Evolutionary conservation across 2,888 invertebrate species (phyloP).

Genomic region (Choreutis nemorana): DNA sequence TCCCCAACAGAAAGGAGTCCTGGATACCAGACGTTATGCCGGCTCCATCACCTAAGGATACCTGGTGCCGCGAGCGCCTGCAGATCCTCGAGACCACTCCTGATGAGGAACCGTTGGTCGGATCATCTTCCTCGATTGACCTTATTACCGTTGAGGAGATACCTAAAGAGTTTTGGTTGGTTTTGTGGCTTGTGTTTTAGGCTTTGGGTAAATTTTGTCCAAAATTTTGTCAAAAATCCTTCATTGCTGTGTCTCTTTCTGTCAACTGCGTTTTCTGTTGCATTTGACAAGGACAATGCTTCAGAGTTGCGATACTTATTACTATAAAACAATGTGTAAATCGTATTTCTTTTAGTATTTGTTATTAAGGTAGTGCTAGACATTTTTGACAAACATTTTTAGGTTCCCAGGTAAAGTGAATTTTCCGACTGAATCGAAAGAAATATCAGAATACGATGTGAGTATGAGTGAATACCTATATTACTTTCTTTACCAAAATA

Average conservation of each 20-base stretch:
- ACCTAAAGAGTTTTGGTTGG: slow-evolving; percentile 38
- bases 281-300: neutral
- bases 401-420: slow-evolving; percentile 52
- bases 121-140: slow-evolving; percentile 31
- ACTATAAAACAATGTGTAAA: too few species aligned
- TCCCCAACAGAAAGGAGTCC: slow-evolving; percentile 41
- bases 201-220: neutral
- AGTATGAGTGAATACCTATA: slow-evolving; percentile 1
- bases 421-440: slow-evolving; percentile 13
- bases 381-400: too few species aligned
- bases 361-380: too few species aligned
- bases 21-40: slow-evolving; percentile 47
- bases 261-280: too few species aligned
- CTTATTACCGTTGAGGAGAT: slow-evolving; percentile 34
- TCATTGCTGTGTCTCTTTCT: too few species aligned
- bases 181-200: neutral
- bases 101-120: slow-evolving; percentile 26
- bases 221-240: too few species aligned
- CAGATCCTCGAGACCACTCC: slow-evolving; percentile 24
- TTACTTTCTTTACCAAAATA: neutral
- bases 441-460: slow-evolving; percentile 1
- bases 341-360: too few species aligned
- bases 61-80: slow-evolving; percentile 36
- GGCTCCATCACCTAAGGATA: slow-evolving; percentile 41
- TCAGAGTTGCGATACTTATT: neutral